Base-by-base conservation (phyloP, 2,888 invertebrate species). In the Melinopterus prodromus region DNA sequence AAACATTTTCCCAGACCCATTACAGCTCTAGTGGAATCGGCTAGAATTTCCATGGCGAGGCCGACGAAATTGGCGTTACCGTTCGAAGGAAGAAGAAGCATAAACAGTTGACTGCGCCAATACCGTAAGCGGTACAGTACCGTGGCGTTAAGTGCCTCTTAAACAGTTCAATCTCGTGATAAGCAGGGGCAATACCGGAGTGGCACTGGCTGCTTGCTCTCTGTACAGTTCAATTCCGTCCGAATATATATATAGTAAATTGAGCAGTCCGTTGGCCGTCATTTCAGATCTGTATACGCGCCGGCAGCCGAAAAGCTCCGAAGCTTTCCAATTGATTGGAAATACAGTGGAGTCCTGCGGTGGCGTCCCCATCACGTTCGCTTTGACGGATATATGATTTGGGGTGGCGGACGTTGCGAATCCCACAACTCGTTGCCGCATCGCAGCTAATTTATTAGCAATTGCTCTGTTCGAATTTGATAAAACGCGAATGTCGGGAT, bases 151-250 rank as follows among this genome's bases (percentile, higher is more conserved):
- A 53, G 53, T 53, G 12, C 53, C 53, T 53, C 53, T 53, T 53
- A 53, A 53, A 53, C 53, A 53, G 53, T 53, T 53, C 53, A 53
- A 53, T 53, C 53, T 53, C 53, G 53, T 53, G 53, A 53, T 53
- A 53, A 53, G 53, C 53, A 53, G 53, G 9, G 53, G 53, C 53
- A 3, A 53, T 12, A 53, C 9, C 53, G 7, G 53, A 53, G 53
- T 53, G 53, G 9, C 5, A 53, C 12, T 53, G 7, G 9, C 53
- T 12, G 12, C 38, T 9, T 6, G 9, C 12, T 12, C 53, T 53
- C 53, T 53, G 9, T 12, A 53, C 53, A 12, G 53, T 53, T 53
- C 53, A 53, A 53, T 53, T 53, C 53, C 53, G 12, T 53, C 53
- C 9, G 9, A 9, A 53, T 12, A 2, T 53, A 53, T 12, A 26